Evolutionary conservation across 1,140 invertebrate genomes (phyloP), one percentile per base, ranked within the genome.

Genomic region (Augochlora pura): DNA sequence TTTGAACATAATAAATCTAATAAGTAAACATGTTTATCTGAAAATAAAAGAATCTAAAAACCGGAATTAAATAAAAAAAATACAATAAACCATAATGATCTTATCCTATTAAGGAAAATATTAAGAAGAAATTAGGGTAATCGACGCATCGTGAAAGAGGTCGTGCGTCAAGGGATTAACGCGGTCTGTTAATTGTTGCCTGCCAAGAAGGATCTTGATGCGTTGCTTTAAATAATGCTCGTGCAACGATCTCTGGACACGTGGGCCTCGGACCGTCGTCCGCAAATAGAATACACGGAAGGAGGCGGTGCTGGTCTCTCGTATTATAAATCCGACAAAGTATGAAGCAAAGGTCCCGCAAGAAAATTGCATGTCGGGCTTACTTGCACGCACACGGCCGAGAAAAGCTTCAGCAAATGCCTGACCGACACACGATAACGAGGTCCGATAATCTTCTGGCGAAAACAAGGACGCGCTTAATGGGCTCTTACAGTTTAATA

Each of bases 321-420:
- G 4, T 1, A n/a, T n/a, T 42, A 23, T 46, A 46, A 68, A 76
- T 59, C 59, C 8, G 23, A 67, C n/a, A 12, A 16, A 23, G 18
- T 12, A 57, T 12, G 59, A 39, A 12, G 60, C 14, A 38, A 63
- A 23, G 42, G 49, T 57, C n/a, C 1, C 16, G 21, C 39, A 18
- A 78, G 68, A 78, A 38, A 73, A 59, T 67, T 59, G 77, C 70
- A 74, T 60, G 77, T 8, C n/a, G 0, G 63, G n/a, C 25, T 25
- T 16, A 18, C 27, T 32, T 38, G 66, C 67, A 77, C 66, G 75
- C 66, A 54, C 12, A n/a, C n/a, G n/a, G 21, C 21, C n/a, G 42
- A 42, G 21, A 38, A 60, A 52, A 46, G 18, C 14, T 23, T 39
- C 66, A 60, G 42, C n/a, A 73, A 73, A 74, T 79, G 59, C 21